These are phyloP conservation scores for Onychostoma macrolepis DNA, from an alignment of 2,113 vertebrate species.

Conservation along the genomic window DNA sequence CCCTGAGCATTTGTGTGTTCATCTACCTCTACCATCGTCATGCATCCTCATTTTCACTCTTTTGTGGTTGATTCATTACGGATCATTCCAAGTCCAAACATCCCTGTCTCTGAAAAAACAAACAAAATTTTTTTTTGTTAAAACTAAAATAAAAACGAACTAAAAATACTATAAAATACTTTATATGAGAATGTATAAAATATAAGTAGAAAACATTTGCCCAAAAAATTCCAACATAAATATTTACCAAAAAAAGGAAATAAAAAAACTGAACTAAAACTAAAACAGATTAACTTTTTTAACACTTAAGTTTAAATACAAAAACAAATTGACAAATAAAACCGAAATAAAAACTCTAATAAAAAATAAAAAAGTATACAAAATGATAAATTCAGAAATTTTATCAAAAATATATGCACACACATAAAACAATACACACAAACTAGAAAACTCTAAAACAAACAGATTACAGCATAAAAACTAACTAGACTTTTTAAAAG, in stretches of 20 bases:
- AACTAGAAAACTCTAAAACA: no score
- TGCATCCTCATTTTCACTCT: not conserved
- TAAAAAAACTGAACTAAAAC: not conserved
- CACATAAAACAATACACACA: not conserved
- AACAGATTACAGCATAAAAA: no score
- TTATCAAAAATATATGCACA: not conserved
- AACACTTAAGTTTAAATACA: no score
- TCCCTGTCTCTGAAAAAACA: not conserved
- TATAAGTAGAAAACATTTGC: not conserved
- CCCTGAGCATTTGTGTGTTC: conserved; percentile 36
- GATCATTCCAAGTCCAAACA: not conserved
- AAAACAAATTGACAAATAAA: not conserved
- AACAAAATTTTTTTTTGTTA: no score
- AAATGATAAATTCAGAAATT: no score
- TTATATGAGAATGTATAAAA: not conserved
- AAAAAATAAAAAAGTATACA: no score
- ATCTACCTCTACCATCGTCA: not conserved
- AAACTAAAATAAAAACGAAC: not conserved
- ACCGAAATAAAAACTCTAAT: not conserved
- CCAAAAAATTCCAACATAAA: not conserved
- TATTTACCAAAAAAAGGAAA: not conserved
- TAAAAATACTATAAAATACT: not conserved
- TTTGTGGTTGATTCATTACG: conserved; percentile 4
- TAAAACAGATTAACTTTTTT: not conserved
- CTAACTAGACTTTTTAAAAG: no score